Conservation (phyloP, 2,113 vertebrate genomes). For the Vulpes lagopus region DNA sequence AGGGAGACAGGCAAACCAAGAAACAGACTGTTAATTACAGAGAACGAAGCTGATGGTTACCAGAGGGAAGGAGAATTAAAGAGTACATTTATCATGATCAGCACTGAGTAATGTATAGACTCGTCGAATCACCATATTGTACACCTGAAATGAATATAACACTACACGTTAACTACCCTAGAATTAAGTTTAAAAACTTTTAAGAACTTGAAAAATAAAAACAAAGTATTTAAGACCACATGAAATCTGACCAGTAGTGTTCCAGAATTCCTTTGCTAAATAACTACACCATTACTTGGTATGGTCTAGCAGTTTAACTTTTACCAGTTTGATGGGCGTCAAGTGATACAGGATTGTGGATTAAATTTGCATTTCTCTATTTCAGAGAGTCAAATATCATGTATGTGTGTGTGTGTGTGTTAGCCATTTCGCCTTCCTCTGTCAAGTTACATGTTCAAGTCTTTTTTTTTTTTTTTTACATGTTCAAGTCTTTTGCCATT, state of each 20-base stretch:
- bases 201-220: background rate
- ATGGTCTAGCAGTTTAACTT: background rate
- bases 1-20: background rate
- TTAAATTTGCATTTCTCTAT: background rate
- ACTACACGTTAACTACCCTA: background rate
- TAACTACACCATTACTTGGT: background rate
- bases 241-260: background rate
- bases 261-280: background rate
- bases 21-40: background rate
- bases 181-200: background rate
- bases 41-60: background rate
- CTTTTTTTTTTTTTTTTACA: background rate
- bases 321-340: background rate
- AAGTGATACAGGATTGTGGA: background rate
- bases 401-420: background rate
- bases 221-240: background rate
- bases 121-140: background rate
- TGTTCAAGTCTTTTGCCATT: background rate
- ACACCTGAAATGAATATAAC: background rate
- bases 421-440: background rate
- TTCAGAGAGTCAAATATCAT: background rate
- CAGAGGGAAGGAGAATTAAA: background rate
- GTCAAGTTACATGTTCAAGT: background rate
- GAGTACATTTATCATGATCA: background rate
- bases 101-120: background rate